phyloP scores from a whole-genome alignment of 2,888 invertebrate genomes.

The Gastrophysa polygoni region DNA sequence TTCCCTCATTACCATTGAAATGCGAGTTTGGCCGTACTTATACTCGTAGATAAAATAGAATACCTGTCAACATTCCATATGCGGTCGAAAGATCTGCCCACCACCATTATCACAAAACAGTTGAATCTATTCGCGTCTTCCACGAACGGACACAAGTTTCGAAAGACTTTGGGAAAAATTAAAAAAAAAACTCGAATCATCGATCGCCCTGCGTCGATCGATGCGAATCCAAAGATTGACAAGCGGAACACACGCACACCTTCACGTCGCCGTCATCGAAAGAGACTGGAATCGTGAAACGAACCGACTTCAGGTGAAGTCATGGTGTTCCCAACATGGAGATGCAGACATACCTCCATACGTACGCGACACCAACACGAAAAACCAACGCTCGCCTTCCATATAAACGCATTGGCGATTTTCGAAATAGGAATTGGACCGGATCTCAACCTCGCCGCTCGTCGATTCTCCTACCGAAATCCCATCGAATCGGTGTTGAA shows the following conservation, averaged over 20 bases:
- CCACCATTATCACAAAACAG: conserved; percentile 56
- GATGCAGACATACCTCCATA: conserved; percentile 39
- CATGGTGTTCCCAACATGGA: conserved; percentile 53
- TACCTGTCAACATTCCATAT: conserved; percentile 56
- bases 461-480: conserved; percentile 18
- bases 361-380: conserved; percentile 47
- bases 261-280: conserved; percentile 22
- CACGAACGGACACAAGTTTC: conserved; percentile 40
- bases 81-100: conserved; percentile 48
- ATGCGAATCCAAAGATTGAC: conserved; percentile 22
- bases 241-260: conserved; percentile 14
- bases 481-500: conserved; percentile 16
- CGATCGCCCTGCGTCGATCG: conserved; percentile 40
- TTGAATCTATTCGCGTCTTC: conserved; percentile 43
- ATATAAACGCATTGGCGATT: conserved; percentile 39
- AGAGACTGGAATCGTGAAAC: conserved; percentile 24
- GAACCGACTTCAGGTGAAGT: conserved; percentile 34
- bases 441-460: conserved; percentile 28
- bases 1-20: too few relatives aligned
- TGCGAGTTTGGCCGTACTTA: too few relatives aligned
- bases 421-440: conserved; percentile 35
- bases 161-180: conserved; percentile 4
- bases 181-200: conserved; percentile 27
- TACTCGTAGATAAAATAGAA: too few relatives aligned
- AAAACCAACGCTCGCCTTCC: conserved; percentile 44